Base-by-base conservation (phyloP, 2,113 vertebrate genomes). In the Zeus faber region DNA sequence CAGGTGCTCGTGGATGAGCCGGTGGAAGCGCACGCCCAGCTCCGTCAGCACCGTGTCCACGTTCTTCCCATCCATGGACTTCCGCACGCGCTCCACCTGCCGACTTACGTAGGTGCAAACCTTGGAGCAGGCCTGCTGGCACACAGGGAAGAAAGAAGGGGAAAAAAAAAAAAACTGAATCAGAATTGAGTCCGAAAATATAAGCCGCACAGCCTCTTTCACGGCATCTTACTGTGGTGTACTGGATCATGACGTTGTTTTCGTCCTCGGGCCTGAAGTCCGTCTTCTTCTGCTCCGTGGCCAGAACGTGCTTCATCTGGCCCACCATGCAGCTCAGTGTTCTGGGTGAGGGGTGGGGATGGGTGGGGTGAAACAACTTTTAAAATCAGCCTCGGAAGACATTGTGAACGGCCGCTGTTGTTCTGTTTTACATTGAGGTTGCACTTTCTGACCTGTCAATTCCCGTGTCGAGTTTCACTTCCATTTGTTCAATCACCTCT, bases 271-370 rank as follows among this genome's bases (percentile, higher is more conserved):
- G 96, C 70, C 91, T 96, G 88, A 99, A 99, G 87, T 99, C 97
- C 0, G 96, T 99, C 91, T 99, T 99, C 89, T 92, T 99, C 74
- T 99, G 96, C 82, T 99, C 97, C 35, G 94, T 91, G 61, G 90
- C 74, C 83, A 99, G 86, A 72, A 99, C 95, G 72, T 99, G 92
- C 80, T 98, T 99, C 95, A 98, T 99, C 67, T 99, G 97, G 21
- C 96, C 96, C 70, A 94, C 90, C 95, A 98, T 98, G 86, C 97
- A 99, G 79, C 98, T 99, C 81, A 98, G 80, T n/a, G 96, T 99
- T 90, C 97, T 99, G 79, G 27, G 33, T n/a, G 21, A 47, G 2
- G 16, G n/a, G 24, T 6, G 16, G 53, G 20, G 40, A 51, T 46
- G n/a, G n/a, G n/a, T n/a, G n/a, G n/a, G n/a, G n/a, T n/a, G n/a